Evolutionary conservation across 1,140 invertebrate species (phyloP).

Genomic region (Nephila pilipes): DNA sequence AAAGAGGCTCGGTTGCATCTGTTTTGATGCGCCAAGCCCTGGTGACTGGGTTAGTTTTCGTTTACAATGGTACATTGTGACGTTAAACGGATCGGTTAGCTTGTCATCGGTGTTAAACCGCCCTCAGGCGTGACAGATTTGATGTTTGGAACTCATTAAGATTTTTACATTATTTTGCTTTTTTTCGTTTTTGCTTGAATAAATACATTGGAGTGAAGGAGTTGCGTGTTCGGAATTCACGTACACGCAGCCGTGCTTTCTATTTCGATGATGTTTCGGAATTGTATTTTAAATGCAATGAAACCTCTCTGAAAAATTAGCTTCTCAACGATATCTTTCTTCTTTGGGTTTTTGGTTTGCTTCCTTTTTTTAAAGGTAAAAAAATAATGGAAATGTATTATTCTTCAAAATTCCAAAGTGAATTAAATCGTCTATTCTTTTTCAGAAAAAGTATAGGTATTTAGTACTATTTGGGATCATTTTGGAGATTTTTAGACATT

Average conservation of each 20-base stretch:
- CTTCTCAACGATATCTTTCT: too few relatives aligned
- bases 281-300: not conserved
- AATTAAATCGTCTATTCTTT: too few relatives aligned
- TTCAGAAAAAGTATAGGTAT: too few relatives aligned
- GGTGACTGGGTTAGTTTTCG: not conserved
- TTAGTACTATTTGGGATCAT: too few relatives aligned
- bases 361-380: too few relatives aligned
- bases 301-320: too few relatives aligned
- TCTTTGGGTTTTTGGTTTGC: too few relatives aligned
- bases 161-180: not conserved
- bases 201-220: not conserved
- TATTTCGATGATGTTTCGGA: not conserved
- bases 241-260: not conserved
- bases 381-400: too few relatives aligned
- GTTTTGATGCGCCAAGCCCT: not conserved
- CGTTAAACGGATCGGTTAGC: constrained; percentile 34
- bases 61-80: not conserved
- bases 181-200: constrained; percentile 13
- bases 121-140: constrained; percentile 26
- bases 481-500: too few relatives aligned
- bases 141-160: not conserved
- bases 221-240: not conserved
- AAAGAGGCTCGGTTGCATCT: constrained; percentile 29
- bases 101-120: constrained; percentile 14
- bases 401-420: too few relatives aligned